Conservation (phyloP, 2,797 vertebrate species). For the Sternarchorhynchus goeldii region DNA sequence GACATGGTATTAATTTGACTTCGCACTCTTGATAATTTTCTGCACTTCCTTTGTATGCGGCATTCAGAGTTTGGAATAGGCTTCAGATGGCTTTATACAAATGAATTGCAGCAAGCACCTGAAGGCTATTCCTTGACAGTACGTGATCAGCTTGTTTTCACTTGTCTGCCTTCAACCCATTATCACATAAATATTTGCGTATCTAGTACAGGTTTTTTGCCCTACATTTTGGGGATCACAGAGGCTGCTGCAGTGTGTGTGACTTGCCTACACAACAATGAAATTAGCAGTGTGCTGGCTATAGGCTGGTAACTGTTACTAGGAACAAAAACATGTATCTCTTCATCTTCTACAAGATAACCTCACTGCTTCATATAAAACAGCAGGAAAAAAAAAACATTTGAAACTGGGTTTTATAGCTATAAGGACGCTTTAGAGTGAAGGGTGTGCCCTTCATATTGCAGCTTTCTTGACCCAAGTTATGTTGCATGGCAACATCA, state of each 20-base stretch:
- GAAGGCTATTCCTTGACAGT: not conserved
- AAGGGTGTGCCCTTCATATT: not conserved
- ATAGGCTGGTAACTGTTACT: conserved; percentile 6
- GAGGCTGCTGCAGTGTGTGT: not conserved
- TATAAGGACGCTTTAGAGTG: not conserved
- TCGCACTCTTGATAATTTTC: not conserved
- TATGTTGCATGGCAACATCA: conserved; percentile 18
- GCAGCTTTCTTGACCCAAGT: not conserved
- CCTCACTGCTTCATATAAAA: not conserved
- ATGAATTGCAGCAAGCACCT: conserved; percentile 5
- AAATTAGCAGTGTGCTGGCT: not conserved
- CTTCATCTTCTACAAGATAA: not conserved
- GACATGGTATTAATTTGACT: conserved; percentile 20
- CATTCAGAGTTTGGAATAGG: not conserved
- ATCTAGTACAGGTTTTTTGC: not conserved
- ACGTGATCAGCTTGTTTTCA: conserved; percentile 26
- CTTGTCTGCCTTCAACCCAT: conserved; percentile 19
- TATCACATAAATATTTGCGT: conserved; percentile 17
- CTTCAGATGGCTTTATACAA: conserved; percentile 1
- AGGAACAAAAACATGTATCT: not conserved
- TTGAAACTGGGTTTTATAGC: not conserved
- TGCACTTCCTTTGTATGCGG: conserved; percentile 33
- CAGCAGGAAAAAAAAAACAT: not conserved
- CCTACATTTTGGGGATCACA: not conserved
- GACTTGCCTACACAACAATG: conserved; percentile 2